A percentile compares a stretch with the other conserved stretches of the same genome.
These are phyloP conservation scores for Danio albolineatus DNA, from an alignment of 2,797 vertebrate species.

Conservation along the genomic window DNA sequence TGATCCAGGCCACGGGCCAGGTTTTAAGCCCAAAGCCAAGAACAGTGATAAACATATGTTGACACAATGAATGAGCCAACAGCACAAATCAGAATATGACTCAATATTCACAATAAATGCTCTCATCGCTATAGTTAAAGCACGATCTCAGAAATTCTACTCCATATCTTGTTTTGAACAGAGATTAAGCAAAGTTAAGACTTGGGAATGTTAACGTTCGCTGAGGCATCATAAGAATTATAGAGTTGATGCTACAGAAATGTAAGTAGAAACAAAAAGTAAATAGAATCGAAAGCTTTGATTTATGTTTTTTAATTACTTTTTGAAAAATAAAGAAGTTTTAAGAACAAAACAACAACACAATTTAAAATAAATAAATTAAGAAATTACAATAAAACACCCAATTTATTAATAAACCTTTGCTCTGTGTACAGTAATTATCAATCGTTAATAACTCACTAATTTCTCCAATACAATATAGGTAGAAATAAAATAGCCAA, in stretches of 20 bases:
- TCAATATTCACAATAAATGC: slow-evolving; percentile 4
- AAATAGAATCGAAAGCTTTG: neutral
- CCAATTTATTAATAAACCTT: no score
- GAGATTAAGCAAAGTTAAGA: neutral
- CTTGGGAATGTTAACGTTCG: neutral
- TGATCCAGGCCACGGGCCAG: neutral
- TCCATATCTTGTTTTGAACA: neutral
- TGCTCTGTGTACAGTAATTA: no score
- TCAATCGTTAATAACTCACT: no score
- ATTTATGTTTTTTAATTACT: neutral
- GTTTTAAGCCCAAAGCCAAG: neutral
- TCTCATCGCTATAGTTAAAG: neutral
- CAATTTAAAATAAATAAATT: no score
- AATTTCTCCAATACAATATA: no score
- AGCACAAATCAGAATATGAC: neutral
- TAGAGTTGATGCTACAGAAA: neutral
- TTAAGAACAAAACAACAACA: neutral
- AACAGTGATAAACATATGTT: slow-evolving; percentile 21
- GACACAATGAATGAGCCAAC: neutral
- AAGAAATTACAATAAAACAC: no score
- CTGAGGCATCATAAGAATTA: neutral
- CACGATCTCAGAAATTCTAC: neutral
- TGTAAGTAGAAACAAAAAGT: neutral
- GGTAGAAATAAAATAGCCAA: neutral
- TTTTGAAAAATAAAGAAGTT: no score